Conservation (phyloP, 2,113 vertebrate species). For the Vanacampus margaritifer region DNA sequence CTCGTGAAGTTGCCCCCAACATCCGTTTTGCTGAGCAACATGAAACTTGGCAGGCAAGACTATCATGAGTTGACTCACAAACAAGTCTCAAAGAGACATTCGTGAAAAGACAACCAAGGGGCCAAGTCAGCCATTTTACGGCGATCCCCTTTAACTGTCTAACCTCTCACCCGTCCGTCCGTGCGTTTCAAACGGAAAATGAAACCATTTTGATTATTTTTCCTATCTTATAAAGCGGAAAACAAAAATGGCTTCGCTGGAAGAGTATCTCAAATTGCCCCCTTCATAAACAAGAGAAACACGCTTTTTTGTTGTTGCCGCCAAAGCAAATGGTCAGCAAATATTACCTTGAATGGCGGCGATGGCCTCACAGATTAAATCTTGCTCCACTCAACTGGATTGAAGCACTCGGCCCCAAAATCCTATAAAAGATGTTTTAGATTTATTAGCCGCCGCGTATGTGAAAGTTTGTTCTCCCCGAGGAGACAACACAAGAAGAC, state of each 20-base stretch:
- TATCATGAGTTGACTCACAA: not conserved
- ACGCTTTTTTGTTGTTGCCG: not conserved
- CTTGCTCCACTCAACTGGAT: conserved; percentile 15
- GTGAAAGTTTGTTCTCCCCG: conserved; percentile 1
- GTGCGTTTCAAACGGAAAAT: not conserved
- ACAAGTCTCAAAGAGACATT: not conserved
- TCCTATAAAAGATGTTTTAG: conserved; percentile 20
- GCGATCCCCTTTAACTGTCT: not conserved
- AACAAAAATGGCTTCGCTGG: not conserved
- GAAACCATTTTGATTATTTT: not conserved
- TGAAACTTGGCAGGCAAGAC: not conserved
- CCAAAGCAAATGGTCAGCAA: conserved; percentile 9
- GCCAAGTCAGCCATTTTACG: not conserved
- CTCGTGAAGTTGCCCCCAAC: no score
- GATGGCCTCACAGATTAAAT: conserved; percentile 17
- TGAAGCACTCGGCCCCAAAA: conserved; percentile 5
- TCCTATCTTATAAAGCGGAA: not conserved
- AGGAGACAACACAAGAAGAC: not conserved
- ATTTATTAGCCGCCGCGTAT: conserved; percentile 24
- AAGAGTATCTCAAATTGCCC: not conserved
- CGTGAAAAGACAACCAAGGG: not conserved
- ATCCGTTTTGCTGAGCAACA: not conserved
- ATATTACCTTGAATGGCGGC: conserved; percentile 10
- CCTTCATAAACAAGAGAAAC: conserved; percentile 4
- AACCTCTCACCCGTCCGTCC: not conserved